phyloP scores from a whole-genome alignment of 2,797 vertebrate species.

The Lacerta agilis region DNA sequence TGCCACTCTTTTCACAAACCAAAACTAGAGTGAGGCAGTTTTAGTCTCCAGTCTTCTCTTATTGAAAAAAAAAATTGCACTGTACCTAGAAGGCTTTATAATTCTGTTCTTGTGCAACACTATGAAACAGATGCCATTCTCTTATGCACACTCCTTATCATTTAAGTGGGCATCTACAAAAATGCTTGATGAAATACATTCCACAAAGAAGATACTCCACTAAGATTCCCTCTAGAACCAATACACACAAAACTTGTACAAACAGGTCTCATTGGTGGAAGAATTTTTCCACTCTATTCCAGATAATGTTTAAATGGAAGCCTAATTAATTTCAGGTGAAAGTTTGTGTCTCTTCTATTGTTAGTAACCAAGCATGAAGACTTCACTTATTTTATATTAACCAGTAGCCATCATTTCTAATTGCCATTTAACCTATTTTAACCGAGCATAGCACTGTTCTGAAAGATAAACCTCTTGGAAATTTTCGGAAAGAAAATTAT shows the following conservation, averaged over 20 bases:
- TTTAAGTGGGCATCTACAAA: not conserved
- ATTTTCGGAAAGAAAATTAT: slow-evolving; percentile 7
- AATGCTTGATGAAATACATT: not conserved
- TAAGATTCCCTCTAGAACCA: not conserved
- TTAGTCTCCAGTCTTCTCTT: slow-evolving; percentile 31
- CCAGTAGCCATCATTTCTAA: not conserved
- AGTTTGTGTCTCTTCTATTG: not conserved
- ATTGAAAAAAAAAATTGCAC: no score
- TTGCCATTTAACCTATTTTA: slow-evolving; percentile 3
- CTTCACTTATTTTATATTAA: not conserved
- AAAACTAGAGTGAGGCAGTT: slow-evolving; percentile 43
- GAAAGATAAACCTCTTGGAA: slow-evolving; percentile 4
- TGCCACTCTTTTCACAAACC: slow-evolving; percentile 54
- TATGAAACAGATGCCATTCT: not conserved
- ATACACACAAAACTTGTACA: not conserved
- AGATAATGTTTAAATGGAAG: not conserved
- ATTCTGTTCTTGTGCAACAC: slow-evolving; percentile 11
- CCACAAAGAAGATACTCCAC: not conserved
- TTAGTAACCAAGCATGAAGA: not conserved
- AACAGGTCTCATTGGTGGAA: not conserved
- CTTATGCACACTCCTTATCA: not conserved
- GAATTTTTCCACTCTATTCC: not conserved
- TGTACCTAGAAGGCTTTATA: slow-evolving; percentile 20
- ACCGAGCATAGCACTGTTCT: not conserved
- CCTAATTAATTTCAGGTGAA: not conserved